Percentiles rank a stretch among this genome's conserved stretches.
These are phyloP conservation scores for Callopanchax toddi DNA, from an alignment of 2,113 vertebrate species.

Conservation along the genomic window DNA sequence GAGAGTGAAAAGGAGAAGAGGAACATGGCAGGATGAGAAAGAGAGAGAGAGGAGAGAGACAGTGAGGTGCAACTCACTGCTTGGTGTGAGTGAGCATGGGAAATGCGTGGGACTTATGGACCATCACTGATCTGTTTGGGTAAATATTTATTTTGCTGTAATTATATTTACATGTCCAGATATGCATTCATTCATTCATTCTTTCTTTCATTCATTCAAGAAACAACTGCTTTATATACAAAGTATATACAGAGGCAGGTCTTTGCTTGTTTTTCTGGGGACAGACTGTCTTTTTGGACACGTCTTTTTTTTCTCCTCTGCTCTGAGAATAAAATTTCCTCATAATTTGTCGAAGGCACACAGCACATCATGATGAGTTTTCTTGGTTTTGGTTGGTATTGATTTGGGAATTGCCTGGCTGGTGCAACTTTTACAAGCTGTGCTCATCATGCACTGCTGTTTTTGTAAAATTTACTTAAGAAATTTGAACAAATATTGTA, in stretches of 20 bases:
- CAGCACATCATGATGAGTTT: too few relatives aligned
- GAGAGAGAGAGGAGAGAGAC: constrained; percentile 41
- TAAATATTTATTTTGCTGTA: not conserved
- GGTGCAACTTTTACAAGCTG: too few relatives aligned
- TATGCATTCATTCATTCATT: not conserved
- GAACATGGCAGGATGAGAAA: constrained; percentile 58
- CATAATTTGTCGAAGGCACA: not conserved
- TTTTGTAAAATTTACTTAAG: too few relatives aligned
- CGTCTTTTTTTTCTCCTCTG: not conserved
- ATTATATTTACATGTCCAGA: not conserved
- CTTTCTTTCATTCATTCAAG: not conserved
- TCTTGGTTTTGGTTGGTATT: too few relatives aligned
- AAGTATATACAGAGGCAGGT: not conserved
- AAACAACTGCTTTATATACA: not conserved
- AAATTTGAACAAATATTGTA: too few relatives aligned
- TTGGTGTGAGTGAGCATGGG: constrained; percentile 81
- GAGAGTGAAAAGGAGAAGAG: constrained; percentile 59
- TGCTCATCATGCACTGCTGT: too few relatives aligned
- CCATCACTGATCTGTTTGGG: constrained; percentile 59
- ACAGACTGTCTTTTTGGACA: too few relatives aligned
- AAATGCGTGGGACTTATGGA: constrained; percentile 80
- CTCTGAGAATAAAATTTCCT: not conserved
- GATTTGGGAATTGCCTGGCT: too few relatives aligned
- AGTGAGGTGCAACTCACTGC: constrained; percentile 73
- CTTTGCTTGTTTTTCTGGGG: not conserved